Evolutionary conservation across 2,113 vertebrate genomes (phyloP).

Genomic region (Meles meles): DNA sequence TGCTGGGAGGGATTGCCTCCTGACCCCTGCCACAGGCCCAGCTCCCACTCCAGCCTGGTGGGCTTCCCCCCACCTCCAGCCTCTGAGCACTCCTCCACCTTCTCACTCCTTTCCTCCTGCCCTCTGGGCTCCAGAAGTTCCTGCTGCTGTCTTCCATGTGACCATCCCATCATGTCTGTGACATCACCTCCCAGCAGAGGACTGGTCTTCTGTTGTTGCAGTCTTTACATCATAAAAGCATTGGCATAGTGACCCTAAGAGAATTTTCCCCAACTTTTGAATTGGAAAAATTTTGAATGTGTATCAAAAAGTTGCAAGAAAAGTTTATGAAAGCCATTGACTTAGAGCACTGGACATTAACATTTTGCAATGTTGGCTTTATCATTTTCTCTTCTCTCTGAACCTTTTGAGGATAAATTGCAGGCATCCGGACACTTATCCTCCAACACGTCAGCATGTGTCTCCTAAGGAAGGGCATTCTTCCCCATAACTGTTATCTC

Average conservation of each 20-base stretch:
- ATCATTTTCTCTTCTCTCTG: neutral
- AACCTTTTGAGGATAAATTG: neutral
- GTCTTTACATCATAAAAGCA: neutral
- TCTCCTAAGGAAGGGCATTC: neutral
- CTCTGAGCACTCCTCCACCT: neutral
- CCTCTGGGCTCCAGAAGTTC: neutral
- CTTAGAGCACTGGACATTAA: neutral
- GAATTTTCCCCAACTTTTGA: neutral
- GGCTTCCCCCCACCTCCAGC: too few species aligned
- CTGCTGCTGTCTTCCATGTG: neutral
- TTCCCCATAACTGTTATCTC: neutral
- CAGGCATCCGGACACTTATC: neutral
- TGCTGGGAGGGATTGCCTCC: neutral
- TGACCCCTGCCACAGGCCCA: neutral
- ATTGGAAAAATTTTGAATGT: neutral
- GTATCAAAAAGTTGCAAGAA: neutral
- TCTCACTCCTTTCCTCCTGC: neutral
- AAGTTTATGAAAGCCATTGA: too few species aligned
- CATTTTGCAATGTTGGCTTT: neutral
- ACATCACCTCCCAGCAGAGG: neutral
- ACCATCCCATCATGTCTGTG: neutral
- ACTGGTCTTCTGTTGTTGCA: neutral
- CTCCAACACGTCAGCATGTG: accelerated
- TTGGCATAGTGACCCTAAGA: neutral
- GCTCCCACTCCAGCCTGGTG: neutral